phyloP scores from a whole-genome alignment of 2,113 vertebrate genomes.

The Syngnathus floridae region DNA sequence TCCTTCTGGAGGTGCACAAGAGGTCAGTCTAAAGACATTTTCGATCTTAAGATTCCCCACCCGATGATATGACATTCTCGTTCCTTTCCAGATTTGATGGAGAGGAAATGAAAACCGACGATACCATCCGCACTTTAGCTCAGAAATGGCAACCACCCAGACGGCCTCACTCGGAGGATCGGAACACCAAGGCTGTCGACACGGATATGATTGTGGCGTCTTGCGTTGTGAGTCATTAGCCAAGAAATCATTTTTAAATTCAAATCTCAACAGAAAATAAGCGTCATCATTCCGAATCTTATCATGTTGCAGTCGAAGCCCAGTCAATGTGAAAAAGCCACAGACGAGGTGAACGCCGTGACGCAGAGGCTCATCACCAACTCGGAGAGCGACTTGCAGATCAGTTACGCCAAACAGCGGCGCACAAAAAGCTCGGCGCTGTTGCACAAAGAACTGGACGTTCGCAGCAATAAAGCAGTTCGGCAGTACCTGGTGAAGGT shows the following conservation, averaged over 20 bases:
- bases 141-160: slow-evolving; percentile 90
- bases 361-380: slow-evolving; percentile 94
- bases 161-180: slow-evolving; percentile 77
- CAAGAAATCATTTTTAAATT: background rate
- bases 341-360: slow-evolving; percentile 82
- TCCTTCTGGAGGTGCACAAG: slow-evolving; percentile 92
- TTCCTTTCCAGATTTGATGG: slow-evolving; percentile 80
- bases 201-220: slow-evolving; percentile 93
- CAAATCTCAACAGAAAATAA: background rate
- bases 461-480: slow-evolving; percentile 82
- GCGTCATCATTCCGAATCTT: background rate
- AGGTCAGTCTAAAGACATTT: slow-evolving; percentile 65
- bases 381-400: slow-evolving; percentile 89
- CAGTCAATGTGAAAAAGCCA: slow-evolving; percentile 80
- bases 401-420: slow-evolving; percentile 90
- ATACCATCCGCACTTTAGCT: slow-evolving; percentile 84
- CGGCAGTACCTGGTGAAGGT: slow-evolving; percentile 90
- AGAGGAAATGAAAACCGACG: slow-evolving; percentile 87
- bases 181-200: slow-evolving; percentile 85
- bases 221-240: slow-evolving; percentile 72
- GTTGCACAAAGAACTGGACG: slow-evolving; percentile 90
- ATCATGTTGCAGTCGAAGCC: slow-evolving; percentile 77
- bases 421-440: slow-evolving; percentile 90
- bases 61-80: background rate
- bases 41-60: background rate